Evolutionary conservation across 2,113 vertebrate species (phyloP).

Genomic region (Trichomycterus rosablanca): DNA sequence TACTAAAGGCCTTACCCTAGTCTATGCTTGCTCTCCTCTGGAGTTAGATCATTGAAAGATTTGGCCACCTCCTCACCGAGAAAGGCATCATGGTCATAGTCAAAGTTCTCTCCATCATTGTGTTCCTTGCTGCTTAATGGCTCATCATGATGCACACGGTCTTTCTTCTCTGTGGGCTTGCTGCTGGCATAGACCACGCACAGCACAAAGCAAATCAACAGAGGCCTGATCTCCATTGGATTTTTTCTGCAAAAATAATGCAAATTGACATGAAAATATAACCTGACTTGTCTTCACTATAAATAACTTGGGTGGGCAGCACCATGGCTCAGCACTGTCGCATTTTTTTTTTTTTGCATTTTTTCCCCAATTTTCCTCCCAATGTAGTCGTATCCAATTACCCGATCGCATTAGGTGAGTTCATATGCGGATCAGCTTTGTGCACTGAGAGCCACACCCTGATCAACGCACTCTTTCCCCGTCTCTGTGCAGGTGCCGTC

Average conservation of each 20-base stretch:
- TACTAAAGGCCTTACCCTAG: slow-evolving; percentile 80
- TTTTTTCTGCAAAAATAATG: slow-evolving; percentile 1
- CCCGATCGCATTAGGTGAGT: no score
- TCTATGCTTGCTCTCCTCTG: slow-evolving; percentile 86
- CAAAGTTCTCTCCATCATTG: slow-evolving; percentile 74
- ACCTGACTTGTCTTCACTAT: neutral
- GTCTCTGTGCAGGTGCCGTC: no score
- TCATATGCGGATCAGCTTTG: no score
- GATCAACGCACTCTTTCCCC: no score
- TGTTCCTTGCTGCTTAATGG: slow-evolving; percentile 78
- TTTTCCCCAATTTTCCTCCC: no score
- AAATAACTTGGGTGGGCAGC: neutral
- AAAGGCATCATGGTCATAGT: slow-evolving; percentile 91
- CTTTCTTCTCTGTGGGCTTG: slow-evolving; percentile 85
- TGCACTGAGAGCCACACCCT: no score
- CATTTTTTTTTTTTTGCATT: no score
- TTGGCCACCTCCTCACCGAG: slow-evolving; percentile 83
- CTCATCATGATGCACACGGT: slow-evolving; percentile 75
- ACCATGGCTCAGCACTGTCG: neutral
- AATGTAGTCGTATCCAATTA: no score
- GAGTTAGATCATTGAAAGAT: slow-evolving; percentile 81
- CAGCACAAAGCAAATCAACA: slow-evolving; percentile 72
- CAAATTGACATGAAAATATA: neutral
- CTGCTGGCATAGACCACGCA: slow-evolving; percentile 68
- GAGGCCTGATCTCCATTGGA: slow-evolving; percentile 63